Evolutionary conservation across 2,797 vertebrate species (phyloP).

Genomic region (Oceanodroma leucorhoa): DNA sequence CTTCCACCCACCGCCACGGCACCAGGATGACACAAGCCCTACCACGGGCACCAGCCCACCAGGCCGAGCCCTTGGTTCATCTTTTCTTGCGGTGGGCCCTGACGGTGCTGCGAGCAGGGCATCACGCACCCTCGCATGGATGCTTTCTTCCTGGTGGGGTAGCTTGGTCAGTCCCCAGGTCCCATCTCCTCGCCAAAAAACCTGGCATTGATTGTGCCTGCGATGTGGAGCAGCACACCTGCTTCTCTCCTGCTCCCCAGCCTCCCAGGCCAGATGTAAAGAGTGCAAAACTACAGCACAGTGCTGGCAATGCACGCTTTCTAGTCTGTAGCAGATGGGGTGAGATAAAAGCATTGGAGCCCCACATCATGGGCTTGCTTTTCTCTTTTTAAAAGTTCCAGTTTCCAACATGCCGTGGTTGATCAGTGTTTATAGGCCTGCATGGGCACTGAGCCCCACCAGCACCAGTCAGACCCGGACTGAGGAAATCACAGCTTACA

Average conservation of each 20-base stretch:
- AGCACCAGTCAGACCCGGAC: neutral
- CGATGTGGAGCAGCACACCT: neutral
- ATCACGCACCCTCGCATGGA: fast-evolving
- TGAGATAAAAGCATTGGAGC: neutral
- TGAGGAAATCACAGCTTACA: neutral
- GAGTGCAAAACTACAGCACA: neutral
- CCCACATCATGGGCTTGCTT: neutral
- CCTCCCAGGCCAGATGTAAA: neutral
- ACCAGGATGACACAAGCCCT: neutral
- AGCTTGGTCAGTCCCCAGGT: neutral
- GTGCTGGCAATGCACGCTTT: neutral
- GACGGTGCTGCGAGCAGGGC: fast-evolving
- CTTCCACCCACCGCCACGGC: fast-evolving
- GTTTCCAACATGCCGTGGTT: neutral
- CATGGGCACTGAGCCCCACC: fast-evolving
- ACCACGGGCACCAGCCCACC: fast-evolving
- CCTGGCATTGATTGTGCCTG: neutral
- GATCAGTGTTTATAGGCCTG: neutral
- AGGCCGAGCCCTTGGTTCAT: neutral
- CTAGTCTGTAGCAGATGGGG: neutral
- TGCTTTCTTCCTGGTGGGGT: neutral
- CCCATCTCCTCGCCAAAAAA: neutral
- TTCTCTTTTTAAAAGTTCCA: neutral
- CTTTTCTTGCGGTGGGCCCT: neutral
- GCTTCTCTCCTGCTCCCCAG: neutral